These are phyloP conservation scores for Solenodon paradoxus DNA, from an alignment of 2,113 vertebrate species.

Conservation along the genomic window DNA sequence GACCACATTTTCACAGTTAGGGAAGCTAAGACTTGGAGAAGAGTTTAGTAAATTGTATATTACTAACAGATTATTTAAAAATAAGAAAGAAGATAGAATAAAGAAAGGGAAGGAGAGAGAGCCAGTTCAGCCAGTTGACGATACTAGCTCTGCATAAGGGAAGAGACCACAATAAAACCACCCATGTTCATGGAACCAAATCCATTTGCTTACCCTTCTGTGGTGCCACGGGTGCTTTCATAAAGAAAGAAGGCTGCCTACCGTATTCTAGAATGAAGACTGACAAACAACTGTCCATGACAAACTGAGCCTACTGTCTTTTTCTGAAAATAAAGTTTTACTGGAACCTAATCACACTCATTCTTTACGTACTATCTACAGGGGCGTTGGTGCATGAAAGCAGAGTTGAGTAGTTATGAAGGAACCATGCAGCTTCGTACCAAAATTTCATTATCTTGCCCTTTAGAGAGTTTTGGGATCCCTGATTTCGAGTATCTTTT, in stretches of 20 bases:
- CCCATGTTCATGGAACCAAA: neutral
- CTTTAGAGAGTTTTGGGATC: slow-evolving; percentile 29
- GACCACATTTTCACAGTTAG: neutral
- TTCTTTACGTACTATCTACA: slow-evolving; percentile 59
- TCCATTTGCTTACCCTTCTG: neutral
- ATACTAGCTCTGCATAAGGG: neutral
- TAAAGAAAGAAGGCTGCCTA: neutral
- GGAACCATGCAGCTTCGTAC: slow-evolving; percentile 62
- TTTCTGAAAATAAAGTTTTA: slow-evolving; percentile 66
- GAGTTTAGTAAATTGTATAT: neutral
- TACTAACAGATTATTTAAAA: neutral
- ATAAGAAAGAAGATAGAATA: neutral
- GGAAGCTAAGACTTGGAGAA: neutral
- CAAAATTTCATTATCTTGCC: slow-evolving; percentile 37
- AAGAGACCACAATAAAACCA: neutral
- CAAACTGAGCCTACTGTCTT: slow-evolving; percentile 10
- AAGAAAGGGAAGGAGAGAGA: neutral
- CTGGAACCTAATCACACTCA: slow-evolving; percentile 47
- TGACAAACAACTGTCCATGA: slow-evolving; percentile 3
- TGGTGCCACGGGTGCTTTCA: neutral
- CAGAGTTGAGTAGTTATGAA: slow-evolving; percentile 58
- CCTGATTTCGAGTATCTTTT: neutral
- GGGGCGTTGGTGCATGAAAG: slow-evolving; percentile 48
- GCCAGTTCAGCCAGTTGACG: neutral
- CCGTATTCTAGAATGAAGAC: neutral